Percentiles rank a stretch among this genome's conserved stretches.
Conservation (phyloP, 2,888 invertebrate genomes). For the Netelia inedita region DNA sequence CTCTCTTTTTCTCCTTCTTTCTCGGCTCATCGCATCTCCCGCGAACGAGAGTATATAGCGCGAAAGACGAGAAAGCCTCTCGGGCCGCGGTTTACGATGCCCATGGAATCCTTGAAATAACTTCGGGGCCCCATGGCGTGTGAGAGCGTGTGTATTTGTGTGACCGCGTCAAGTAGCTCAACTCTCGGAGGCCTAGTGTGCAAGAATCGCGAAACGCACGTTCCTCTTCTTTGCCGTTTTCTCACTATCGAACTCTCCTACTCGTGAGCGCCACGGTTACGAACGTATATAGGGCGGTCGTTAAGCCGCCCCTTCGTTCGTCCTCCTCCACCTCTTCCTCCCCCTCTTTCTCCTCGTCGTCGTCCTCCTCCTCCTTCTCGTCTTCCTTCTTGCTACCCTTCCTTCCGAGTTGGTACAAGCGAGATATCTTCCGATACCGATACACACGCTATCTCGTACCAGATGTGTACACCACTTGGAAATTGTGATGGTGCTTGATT, state of each 20-base stretch:
- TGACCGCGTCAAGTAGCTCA: slow-evolving; percentile 41
- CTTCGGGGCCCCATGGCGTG: slow-evolving; percentile 46
- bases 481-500: too few relatives aligned
- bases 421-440: too few relatives aligned
- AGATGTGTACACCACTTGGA: too few relatives aligned
- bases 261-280: slow-evolving; percentile 62
- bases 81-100: slow-evolving; percentile 70
- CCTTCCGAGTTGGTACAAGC: too few relatives aligned
- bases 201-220: slow-evolving; percentile 40
- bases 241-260: slow-evolving; percentile 66
- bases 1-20: slow-evolving; percentile 12
- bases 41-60: slow-evolving; percentile 52
- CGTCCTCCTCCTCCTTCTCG: slow-evolving; percentile 4
- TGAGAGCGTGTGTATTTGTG: slow-evolving; percentile 20
- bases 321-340: slow-evolving; percentile 11
- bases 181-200: slow-evolving; percentile 48
- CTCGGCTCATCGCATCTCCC: slow-evolving; percentile 22
- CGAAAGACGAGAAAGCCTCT: slow-evolving; percentile 45
- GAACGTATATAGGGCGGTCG: slow-evolving; percentile 70
- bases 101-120: slow-evolving; percentile 73
- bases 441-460: too few relatives aligned
- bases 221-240: slow-evolving; percentile 60
- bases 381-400: too few relatives aligned
- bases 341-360: slow-evolving; percentile 28
- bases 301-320: slow-evolving; percentile 59